These are phyloP conservation scores for Doryteuthis pealeii DNA, from an alignment of 1,140 invertebrate species.

Conservation along the genomic window DNA sequence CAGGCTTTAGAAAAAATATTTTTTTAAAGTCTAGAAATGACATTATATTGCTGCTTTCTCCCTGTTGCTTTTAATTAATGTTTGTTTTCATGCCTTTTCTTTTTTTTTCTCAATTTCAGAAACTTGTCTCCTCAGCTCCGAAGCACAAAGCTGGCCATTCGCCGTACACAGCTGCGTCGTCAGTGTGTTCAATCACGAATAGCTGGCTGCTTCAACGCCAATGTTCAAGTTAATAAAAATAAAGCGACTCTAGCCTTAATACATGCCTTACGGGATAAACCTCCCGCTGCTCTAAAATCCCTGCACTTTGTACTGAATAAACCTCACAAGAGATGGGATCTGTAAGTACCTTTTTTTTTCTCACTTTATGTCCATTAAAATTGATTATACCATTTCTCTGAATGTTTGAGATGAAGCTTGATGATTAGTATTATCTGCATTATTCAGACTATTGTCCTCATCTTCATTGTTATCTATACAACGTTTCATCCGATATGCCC, in stretches of 20 bases:
- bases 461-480: too few relatives aligned
- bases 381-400: too few relatives aligned
- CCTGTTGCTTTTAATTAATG: too few relatives aligned
- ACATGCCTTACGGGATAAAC: slow-evolving; percentile 33
- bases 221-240: slow-evolving; percentile 21
- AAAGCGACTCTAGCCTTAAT: slow-evolving; percentile 38
- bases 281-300: slow-evolving; percentile 33
- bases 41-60: too few relatives aligned
- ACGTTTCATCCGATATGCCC: too few relatives aligned
- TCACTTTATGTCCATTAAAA: too few relatives aligned
- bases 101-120: slow-evolving; percentile 4
- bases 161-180: slow-evolving; percentile 44
- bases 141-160: slow-evolving; percentile 47
- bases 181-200: slow-evolving; percentile 46
- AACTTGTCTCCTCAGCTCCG: slow-evolving; percentile 19
- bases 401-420: too few relatives aligned
- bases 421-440: too few relatives aligned
- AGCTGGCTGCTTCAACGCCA: slow-evolving; percentile 33
- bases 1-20: too few relatives aligned
- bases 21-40: too few relatives aligned
- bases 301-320: slow-evolving; percentile 30
- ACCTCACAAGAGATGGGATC: slow-evolving; percentile 13
- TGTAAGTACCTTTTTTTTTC: slow-evolving; percentile 15
- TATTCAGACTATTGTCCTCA: too few relatives aligned
- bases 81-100: too few relatives aligned